Percentiles rank a stretch among this genome's conserved stretches.
These are phyloP conservation scores for Lacanobia oleracea DNA, from an alignment of 2,888 invertebrate genomes.

Conservation along the genomic window DNA sequence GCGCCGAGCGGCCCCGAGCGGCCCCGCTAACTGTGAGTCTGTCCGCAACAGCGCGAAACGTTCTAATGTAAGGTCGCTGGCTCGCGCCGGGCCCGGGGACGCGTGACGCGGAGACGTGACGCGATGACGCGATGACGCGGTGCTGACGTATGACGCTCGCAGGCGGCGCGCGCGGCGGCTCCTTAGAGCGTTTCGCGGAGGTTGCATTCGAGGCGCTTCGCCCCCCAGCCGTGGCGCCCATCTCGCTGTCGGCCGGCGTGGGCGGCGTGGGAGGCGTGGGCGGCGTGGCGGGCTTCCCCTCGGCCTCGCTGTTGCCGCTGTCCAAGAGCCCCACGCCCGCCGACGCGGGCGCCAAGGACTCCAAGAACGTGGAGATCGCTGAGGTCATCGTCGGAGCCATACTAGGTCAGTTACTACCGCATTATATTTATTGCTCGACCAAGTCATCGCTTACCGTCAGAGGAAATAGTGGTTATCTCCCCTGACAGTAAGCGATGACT, in stretches of 20 bases:
- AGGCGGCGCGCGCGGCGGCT: constrained; percentile 79
- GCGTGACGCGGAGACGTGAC: constrained; percentile 50
- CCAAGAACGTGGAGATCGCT: constrained; percentile 98
- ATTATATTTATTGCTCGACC: background rate
- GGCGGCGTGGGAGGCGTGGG: constrained; percentile 89
- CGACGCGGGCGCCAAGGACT: constrained; percentile 94
- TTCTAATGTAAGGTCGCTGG: constrained; percentile 79
- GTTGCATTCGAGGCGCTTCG: constrained; percentile 94
- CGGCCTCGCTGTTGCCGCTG: constrained; percentile 93
- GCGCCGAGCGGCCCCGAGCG: constrained; percentile 63
- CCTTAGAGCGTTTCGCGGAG: constrained; percentile 93
- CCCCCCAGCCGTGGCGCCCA: constrained; percentile 93
- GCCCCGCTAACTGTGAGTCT: constrained; percentile 70
- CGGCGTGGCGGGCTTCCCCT: constrained; percentile 91
- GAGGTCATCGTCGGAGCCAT: constrained; percentile 99
- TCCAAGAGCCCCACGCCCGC: constrained; percentile 95
- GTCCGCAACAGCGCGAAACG: constrained; percentile 86
- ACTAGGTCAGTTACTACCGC: constrained; percentile 92
- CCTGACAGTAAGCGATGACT: background rate
- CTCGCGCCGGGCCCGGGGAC: constrained; percentile 19
- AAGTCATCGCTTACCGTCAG: no score
- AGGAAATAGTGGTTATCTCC: no score
- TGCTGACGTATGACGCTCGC: constrained; percentile 65
- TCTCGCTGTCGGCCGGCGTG: constrained; percentile 94
- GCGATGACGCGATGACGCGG: constrained; percentile 48